Evolutionary conservation across 1,140 invertebrate species (phyloP), one percentile per base, ranked within the genome.

Genomic region (Drosophila kikkawai): DNA sequence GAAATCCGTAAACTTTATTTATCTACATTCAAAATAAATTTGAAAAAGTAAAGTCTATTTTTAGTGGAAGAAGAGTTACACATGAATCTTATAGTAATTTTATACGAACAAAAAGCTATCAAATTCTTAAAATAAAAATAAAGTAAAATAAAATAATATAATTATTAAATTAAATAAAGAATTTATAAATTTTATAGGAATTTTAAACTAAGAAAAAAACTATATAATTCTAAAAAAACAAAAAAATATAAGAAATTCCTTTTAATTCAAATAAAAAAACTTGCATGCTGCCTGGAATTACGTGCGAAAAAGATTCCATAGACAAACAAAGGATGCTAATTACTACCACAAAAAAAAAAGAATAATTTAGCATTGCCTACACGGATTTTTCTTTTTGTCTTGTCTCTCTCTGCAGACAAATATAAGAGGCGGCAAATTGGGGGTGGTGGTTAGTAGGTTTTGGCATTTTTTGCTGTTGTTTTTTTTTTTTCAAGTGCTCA

Each of bases 401-500:
- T 36, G 50, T 51, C 12, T 9, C 19, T 26, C 4, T 13, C 12
- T 2, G n/a, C 53, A 70, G 69, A 73, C 51, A 73, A 48, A 58
- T 47, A 34, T 19, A 47, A 37, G 39, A 37, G 48, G 51, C 22
- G 41, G 39, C 9, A 32, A 64, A 34, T 39, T 42, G 70, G 37
- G 19, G 19, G 37, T 47, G 51, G 53, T 41, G 44, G 37, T 44
- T 37, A 39, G 48, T 56, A n/a, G 50, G 42, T 73, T 74, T 73
- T 73, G 73, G 80, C 67, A 36, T n/a, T 29, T 51, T 51, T 51
- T 34, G 4, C 3, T 7, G 7, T 26, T 48, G 8, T 34, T 17
- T 51, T 32, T 26, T 48, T 55, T 79, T 80, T 78, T 82, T 68
- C 58, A 78, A 74, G 68, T 73, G 61, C 60, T 66, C 64, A 64